Conservation (phyloP, 2,797 vertebrate species). For the Sebastolobus alascanus region DNA sequence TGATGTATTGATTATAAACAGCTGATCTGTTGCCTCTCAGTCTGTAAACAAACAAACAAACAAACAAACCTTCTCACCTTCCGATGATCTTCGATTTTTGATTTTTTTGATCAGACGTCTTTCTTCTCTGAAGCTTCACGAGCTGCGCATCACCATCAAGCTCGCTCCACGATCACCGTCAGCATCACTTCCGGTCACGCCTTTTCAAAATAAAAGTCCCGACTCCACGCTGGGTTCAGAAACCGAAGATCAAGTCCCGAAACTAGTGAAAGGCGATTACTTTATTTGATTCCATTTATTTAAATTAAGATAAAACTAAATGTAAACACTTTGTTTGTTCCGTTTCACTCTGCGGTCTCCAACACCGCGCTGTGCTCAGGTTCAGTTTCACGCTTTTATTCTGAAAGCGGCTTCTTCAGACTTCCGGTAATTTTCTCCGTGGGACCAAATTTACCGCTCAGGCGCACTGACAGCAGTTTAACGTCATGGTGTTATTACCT, state of each 20-base stretch:
- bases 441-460: neutral
- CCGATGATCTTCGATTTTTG: neutral
- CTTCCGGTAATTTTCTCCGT: neutral
- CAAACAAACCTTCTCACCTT: neutral
- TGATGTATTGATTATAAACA: neutral
- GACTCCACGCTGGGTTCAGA: neutral
- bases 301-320: neutral
- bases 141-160: constrained; percentile 41
- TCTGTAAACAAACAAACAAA: neutral
- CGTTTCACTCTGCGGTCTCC: neutral
- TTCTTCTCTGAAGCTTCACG: constrained; percentile 6
- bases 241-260: neutral
- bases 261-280: neutral
- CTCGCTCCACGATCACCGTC: neutral
- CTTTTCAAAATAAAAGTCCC: constrained; percentile 42
- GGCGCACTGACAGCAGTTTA: neutral
- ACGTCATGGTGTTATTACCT: neutral
- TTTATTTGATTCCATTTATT: neutral
- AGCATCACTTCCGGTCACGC: neutral
- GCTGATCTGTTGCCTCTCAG: neutral
- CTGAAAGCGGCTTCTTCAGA: neutral
- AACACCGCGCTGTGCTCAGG: neutral
- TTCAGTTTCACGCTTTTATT: constrained; percentile 1
- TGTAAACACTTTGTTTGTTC: neutral
- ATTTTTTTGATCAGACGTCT: neutral